phyloP scores from a whole-genome alignment of 53 echinoderm and acorn worm species.

The Patiria pectinifera region DNA sequence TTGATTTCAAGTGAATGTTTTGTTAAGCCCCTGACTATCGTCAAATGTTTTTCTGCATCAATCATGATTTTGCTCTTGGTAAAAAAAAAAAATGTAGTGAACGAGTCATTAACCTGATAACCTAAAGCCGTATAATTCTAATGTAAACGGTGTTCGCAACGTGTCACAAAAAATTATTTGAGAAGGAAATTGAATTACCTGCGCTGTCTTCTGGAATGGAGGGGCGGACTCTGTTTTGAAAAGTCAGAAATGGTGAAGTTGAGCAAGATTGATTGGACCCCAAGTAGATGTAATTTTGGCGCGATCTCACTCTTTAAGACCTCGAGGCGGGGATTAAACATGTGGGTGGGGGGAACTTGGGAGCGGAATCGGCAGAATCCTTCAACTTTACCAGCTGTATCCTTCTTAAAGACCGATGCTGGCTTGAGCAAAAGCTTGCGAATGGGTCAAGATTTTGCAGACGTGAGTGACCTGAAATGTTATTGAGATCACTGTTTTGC shows the following conservation, averaged over 20 bases:
- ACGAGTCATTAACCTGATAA: neutral
- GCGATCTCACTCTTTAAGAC: neutral
- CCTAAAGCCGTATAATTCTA: neutral
- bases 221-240: neutral
- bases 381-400: neutral
- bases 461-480: too few species aligned
- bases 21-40: too few species aligned
- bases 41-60: neutral
- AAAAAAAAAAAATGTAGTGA: neutral
- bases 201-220: neutral
- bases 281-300: neutral
- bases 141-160: conserved; percentile 8
- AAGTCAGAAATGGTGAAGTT: neutral
- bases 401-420: neutral
- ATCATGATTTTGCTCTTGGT: neutral
- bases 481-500: too few species aligned
- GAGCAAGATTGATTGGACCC: neutral
- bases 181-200: conserved; percentile 15
- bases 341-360: neutral
- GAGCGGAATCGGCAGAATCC: neutral
- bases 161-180: conserved; percentile 26
- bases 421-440: neutral
- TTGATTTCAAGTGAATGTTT: too few species aligned
- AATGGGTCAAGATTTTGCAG: too few species aligned
- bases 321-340: conserved; percentile 15